Evolutionary conservation across 2,888 invertebrate species (phyloP), one percentile per base, ranked within the genome.

Genomic region (Epinotia nisella): DNA sequence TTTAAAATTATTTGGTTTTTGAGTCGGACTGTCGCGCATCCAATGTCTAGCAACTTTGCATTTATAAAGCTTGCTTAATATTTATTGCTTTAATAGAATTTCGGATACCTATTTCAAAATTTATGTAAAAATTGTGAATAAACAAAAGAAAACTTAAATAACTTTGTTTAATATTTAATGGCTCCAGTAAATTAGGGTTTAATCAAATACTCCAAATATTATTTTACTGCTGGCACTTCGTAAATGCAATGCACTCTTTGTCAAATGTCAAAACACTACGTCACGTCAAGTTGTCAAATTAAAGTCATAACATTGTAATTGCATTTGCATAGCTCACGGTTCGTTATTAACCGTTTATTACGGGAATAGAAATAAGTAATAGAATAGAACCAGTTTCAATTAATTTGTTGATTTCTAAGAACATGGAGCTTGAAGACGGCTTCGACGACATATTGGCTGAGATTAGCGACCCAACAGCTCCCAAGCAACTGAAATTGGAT

Each of bases 391-490:
- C 41, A 13, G 41, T 41, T 13, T 13, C 13, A 41, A 13, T 13
- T 41, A 60, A 60, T 19, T 49, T 62, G n/a, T 35, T 21, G 11
- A 49, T 45, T 5, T 56, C 10, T 24, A 24, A n/a, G 13, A 59
- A 70, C 75, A 92, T 93, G 92, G 93, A 93, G 62, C 76, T 91
- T 78, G 93, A 93, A 74, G 94, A 94, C 74, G 91, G 88, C 5
- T 89, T 93, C 67, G 93, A 94, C 75, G 91, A 93, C 73, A 85
- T 94, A 73, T 77, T 94, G 59, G 93, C 93, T n/a, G 86, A 91
- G 79, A 85, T 94, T 29, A 82, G 82, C 79, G 92, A 91, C 78
- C 92, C 94, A 4, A 85, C 87, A n/a, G 87, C 88, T 13, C 88
- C 92, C 1, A 93, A 94, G 79, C 85, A 87, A 79, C 76, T 81